Percentiles rank a stretch among this genome's conserved stretches.
These are phyloP conservation scores for Rhombomys opimus DNA, from an alignment of 2,113 vertebrate species.

Conservation along the genomic window DNA sequence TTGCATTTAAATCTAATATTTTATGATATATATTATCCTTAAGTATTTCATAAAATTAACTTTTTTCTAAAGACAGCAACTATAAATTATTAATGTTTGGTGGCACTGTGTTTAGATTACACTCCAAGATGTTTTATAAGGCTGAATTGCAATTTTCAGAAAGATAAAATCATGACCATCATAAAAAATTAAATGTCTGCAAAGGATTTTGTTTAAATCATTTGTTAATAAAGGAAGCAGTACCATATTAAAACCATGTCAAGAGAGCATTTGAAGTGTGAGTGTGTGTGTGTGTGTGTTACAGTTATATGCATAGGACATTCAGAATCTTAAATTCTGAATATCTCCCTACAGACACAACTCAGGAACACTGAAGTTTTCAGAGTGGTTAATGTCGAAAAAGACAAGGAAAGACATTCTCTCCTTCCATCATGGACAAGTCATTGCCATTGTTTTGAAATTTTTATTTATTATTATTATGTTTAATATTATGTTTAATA, in stretches of 20 bases:
- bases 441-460: not conserved
- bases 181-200: not conserved
- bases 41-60: conserved; percentile 8
- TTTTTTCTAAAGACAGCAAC: not conserved
- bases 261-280: not conserved
- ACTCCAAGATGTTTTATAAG: not conserved
- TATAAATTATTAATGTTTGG: conserved; percentile 29
- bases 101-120: not conserved
- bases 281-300: not conserved
- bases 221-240: not conserved
- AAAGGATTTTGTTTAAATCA: conserved; percentile 26
- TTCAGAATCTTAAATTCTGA: not conserved
- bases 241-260: not conserved
- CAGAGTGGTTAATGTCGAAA: not conserved
- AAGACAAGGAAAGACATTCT: not conserved
- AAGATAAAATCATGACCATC: not conserved
- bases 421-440: not conserved
- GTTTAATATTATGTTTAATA: not conserved
- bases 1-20: not conserved
- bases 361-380: not conserved
- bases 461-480: not conserved
- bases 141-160: conserved; percentile 15
- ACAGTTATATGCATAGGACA: not conserved
- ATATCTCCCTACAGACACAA: not conserved
- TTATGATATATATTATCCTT: not conserved